Evolutionary conservation across 23 tunicate species (phyloP).

Genomic region (Corella eumyota): DNA sequence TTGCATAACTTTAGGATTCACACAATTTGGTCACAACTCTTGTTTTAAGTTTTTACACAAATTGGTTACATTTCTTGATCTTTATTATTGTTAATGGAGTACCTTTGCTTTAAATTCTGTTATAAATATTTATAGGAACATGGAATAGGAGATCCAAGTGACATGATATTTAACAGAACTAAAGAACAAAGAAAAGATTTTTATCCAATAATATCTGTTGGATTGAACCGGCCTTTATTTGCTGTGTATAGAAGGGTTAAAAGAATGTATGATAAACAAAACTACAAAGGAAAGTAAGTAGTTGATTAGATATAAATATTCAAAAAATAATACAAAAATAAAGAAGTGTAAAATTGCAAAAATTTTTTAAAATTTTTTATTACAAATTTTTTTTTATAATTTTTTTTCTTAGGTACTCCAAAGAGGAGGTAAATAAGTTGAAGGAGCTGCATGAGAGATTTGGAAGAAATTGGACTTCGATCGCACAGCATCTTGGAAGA

Average conservation of each 20-base stretch:
- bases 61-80: too few relatives aligned
- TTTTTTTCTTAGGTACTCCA: slow-evolving; percentile 33
- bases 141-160: slow-evolving; percentile 39
- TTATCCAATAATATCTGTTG: slow-evolving; percentile 61
- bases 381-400: background rate
- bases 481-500: slow-evolving; percentile 66
- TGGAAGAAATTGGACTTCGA: slow-evolving; percentile 64
- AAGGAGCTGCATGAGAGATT: slow-evolving; percentile 36
- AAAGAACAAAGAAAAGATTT: slow-evolving; percentile 66
- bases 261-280: slow-evolving; percentile 63
- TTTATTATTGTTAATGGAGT: too few relatives aligned
- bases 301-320: too few relatives aligned
- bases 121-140: slow-evolving; percentile 46
- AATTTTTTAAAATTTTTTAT: background rate
- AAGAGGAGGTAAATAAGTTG: slow-evolving; percentile 59
- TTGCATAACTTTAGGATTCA: too few relatives aligned
- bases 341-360: background rate
- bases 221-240: slow-evolving; percentile 78
- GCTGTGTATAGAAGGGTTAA: slow-evolving; percentile 83
- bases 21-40: too few relatives aligned
- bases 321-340: too few relatives aligned
- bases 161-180: slow-evolving; percentile 39
- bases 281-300: slow-evolving; percentile 94
- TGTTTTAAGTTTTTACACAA: too few relatives aligned
- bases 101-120: too few relatives aligned